Evolutionary conservation across 2,113 vertebrate species (phyloP).

Genomic region (Sus scrofa): T2T-Sscrofa CM000830.6:63614501-63615000

Average conservation of each 20-base stretch:
- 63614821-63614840: background rate
- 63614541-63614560: background rate
- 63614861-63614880: background rate
- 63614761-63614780: background rate
- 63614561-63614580: background rate
- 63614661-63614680: background rate
- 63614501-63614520: background rate
- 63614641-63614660: background rate
- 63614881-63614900: background rate
- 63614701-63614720: background rate
- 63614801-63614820: background rate
- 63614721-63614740: background rate
- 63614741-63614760: background rate
- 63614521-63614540: background rate
- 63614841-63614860: constrained; percentile 37
- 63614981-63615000: background rate
- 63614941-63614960: background rate
- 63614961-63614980: background rate
- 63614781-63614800: background rate
- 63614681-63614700: background rate
- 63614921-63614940: background rate
- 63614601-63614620: background rate
- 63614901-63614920: background rate
- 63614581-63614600: background rate
- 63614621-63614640: background rate